Evolutionary conservation across 2,113 vertebrate species (phyloP), one percentile per base, ranked within the genome.

Genomic region (Equus quagga): DNA sequence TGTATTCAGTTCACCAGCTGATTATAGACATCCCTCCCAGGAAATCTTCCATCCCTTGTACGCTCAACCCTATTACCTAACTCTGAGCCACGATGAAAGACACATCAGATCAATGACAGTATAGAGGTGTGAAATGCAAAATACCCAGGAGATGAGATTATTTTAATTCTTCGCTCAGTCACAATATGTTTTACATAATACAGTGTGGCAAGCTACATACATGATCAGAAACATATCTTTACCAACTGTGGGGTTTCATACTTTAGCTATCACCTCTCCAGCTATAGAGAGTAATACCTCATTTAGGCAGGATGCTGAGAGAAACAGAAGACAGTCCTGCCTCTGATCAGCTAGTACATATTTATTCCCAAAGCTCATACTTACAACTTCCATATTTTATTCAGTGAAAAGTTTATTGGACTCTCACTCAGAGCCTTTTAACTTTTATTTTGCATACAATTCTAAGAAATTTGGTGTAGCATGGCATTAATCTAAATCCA

Each of bases 1-100:
- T 69, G 88, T 58, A 97, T 79, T 67, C 70, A 97, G 33, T 24
- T 91, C 94, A 97, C 98, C 87, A 67, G 72, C 85, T 98, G 98
- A 97, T 96, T 1, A 0, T 65, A 96, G 56, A 64, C 92, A 81
- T 62, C 84, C 36, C 83, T 49, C 21, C 54, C 78, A 88, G n/a
- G 94, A 91, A 88, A 67, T 18, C 76, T 95, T 97, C 0, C 0
- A n/a, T 79, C 60, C 69, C 67, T 84, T 36, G 33, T 83, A 91
- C 1, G 36, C 60, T 70, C 36, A 58, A 80, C 26, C 86, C 62
- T 54, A 82, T 93, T 93, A 78, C 89, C 44, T 72, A 94, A 96
- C 81, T 86, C 64, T 18, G 31, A 76, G 79, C n/a, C 46, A 81
- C 65, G 87, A 97, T 86, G 93, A 96, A 97, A 97, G 56, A 96